Evolutionary conservation across 2,797 vertebrate species (phyloP), one percentile per base, ranked within the genome.

Genomic region (Silurus aristotelis): DNA sequence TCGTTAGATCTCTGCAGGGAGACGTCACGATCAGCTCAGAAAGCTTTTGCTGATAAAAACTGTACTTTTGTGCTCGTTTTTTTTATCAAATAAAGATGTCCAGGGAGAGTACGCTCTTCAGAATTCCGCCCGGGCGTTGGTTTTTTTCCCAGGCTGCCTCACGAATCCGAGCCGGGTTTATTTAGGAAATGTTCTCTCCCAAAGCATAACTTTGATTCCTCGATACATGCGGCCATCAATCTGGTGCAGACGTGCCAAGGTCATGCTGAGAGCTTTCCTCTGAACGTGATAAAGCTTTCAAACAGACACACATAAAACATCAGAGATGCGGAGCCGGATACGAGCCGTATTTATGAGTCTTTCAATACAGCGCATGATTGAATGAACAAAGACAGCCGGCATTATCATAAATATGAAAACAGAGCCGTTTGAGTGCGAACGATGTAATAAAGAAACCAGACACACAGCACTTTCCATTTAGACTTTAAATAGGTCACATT

Each of bases 391-490:
- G 77, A 79, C 77, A 63, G 77, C 60, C 20, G 6, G 58, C 19
- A 78, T 78, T 63, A 46, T 63, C 58, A 79, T 79, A 63, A 79
- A 79, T 79, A 79, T 63, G 58, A 79, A 79, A 79, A 63, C 77
- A 63, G 77, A 79, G 56, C 19, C 56, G 5, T 61, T 78, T 61
- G 56, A 14, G 19, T 2, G 12, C 0, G 55, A n/a, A 38, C 0
- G 27, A 25, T 7, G 55, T n/a, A 61, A 78, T 78, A 79, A 46
- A 63, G 58, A 38, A 63, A 20, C 31, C 6, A 79, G 77, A 79
- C 77, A 63, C 14, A 79, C 77, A n/a, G 60, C 77, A n/a, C 58
- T 43, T 31, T 63, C 77, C 12, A 43, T 46, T 63, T 31, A n/a
- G 12, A 31, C n/a, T 79, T 79, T 63, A 79, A 79, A 46, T n/a